Evolutionary conservation across 2,888 invertebrate genomes (phyloP).

Genomic region (Rhagium mordax): DNA sequence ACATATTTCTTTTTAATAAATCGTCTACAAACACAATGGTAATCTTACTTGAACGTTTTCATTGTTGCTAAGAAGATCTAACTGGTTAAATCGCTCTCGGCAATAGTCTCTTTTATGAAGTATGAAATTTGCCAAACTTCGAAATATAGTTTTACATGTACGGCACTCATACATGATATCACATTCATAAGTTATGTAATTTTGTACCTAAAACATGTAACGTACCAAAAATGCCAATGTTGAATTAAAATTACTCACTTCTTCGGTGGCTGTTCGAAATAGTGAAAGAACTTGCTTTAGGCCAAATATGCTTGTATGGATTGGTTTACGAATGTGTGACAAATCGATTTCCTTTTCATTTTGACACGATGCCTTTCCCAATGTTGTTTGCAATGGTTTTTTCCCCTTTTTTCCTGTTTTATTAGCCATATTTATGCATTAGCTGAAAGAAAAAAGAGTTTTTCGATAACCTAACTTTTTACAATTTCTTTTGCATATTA

Average conservation of each 20-base stretch:
- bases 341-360: constrained; percentile 63
- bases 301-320: constrained; percentile 79
- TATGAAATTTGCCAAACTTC: constrained; percentile 90
- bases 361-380: constrained; percentile 60
- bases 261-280: constrained; percentile 83
- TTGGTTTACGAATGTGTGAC: constrained; percentile 74
- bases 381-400: constrained; percentile 61
- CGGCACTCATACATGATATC: constrained; percentile 92
- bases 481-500: neutral
- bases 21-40: neutral
- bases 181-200: constrained; percentile 86
- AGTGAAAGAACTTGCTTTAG: constrained; percentile 81
- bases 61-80: constrained; percentile 38
- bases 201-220: constrained; percentile 76
- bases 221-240: neutral
- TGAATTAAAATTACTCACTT: constrained; percentile 71
- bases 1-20: neutral
- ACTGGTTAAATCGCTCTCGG: constrained; percentile 71
- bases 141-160: constrained; percentile 88
- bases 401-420: constrained; percentile 57
- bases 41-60: constrained; percentile 41
- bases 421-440: constrained; percentile 48
- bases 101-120: constrained; percentile 92
- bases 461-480: constrained; percentile 26
- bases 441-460: neutral